Evolutionary conservation across 2,888 invertebrate genomes (phyloP), one percentile per base, ranked within the genome.

Genomic region (Netelia inedita): DNA sequence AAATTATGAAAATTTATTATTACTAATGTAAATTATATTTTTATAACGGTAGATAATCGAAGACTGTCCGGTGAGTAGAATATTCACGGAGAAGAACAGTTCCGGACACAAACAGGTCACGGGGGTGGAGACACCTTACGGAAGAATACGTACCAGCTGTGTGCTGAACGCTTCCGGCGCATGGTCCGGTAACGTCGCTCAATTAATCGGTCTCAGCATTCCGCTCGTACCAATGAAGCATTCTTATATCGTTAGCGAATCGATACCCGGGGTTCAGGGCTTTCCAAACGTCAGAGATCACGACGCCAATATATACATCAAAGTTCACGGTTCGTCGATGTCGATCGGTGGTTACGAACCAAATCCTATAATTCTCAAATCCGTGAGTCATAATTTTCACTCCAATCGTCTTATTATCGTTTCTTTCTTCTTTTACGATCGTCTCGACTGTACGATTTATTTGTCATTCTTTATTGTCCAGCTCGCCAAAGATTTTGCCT

Each of bases 191-290:
- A 95, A 96, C 79, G 94, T 98, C 14, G 96, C 96, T 0, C 94
- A 95, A 86, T 95, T 96, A 94, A 96, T 96, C 0, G 96, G 96
- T 0, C 92, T 96, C 0, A 93, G 95, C 76, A 95, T 98, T 14
- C 98, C 98, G 0, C 89, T 98, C 46, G 94, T 97, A 11, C 96
- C 98, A 0, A 97, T 98, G 95, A 97, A 97, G 90, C 98, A 98
- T 92, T 96, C 98, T 0, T 98, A 98, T 91, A 96, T 98, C 5
- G 96, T 98, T 0, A 97, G 97, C 0, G 97, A 98, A 84, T 95
- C 95, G 0, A 96, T 98, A 14, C 95, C 96, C 0, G 97, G 96
- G 86, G 95, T 97, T 0, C 94, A 96, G 79, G 96, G 96, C 65
- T 93, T 96, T 82, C 98, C 98, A 0, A 98, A 98, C 92, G 95